Evolutionary conservation across 2,113 vertebrate genomes (phyloP).

Genomic region (Catharus bicknelli): DNA sequence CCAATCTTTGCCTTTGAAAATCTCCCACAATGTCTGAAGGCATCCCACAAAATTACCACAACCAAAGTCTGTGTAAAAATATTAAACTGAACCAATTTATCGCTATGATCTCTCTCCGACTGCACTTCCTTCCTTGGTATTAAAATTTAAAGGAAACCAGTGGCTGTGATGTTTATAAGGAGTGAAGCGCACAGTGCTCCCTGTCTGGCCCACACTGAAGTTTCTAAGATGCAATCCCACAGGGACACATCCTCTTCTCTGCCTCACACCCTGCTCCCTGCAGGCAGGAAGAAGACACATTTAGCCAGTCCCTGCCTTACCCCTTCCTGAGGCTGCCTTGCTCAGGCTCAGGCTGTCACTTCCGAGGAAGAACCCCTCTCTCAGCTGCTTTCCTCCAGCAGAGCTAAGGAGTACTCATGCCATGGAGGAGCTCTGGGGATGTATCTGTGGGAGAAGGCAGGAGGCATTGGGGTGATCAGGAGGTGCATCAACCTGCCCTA

Average conservation of each 20-base stretch:
- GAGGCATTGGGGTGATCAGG: not conserved
- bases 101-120: not conserved
- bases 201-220: not conserved
- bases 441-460: not conserved
- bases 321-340: not conserved
- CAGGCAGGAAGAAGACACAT: slow-evolving; percentile 1
- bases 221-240: not conserved
- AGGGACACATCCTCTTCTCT: not conserved
- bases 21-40: not conserved
- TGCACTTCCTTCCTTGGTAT: not conserved
- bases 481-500: not conserved
- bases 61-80: not conserved
- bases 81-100: not conserved
- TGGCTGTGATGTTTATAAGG: not conserved
- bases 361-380: not conserved
- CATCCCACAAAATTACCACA: not conserved
- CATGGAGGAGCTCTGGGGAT: not conserved
- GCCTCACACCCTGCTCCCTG: not conserved
- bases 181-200: not conserved
- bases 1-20: not conserved
- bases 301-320: not conserved
- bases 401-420: not conserved
- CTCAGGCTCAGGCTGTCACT: rapidly evolving
- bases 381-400: not conserved
- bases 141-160: slow-evolving; percentile 30